Percentiles rank a stretch among this genome's conserved stretches.
These are phyloP conservation scores for Vultur gryphus DNA, from an alignment of 2,797 vertebrate genomes.

Conservation along the genomic window DNA sequence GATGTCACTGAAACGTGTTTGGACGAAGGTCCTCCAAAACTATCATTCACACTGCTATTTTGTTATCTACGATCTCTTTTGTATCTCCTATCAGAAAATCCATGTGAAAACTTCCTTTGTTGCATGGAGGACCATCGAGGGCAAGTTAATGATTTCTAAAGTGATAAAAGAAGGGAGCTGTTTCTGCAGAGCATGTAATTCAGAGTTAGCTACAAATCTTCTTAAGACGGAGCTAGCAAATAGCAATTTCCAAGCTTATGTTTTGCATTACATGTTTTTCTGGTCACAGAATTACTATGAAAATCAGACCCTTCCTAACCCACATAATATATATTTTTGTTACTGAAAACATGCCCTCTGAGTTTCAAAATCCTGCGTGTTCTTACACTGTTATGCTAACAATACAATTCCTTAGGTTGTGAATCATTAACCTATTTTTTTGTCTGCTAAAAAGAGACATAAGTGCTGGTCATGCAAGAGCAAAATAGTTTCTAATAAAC, in stretches of 20 bases:
- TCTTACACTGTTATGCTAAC: not conserved
- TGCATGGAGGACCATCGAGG: conserved; percentile 6
- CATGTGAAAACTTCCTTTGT: conserved; percentile 51
- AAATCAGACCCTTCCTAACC: not conserved
- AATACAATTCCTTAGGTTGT: not conserved
- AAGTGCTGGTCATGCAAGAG: not conserved
- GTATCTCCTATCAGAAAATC: conserved; percentile 50
- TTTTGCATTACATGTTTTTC: conserved; percentile 23
- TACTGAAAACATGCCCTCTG: not conserved
- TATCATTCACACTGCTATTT: conserved; percentile 2
- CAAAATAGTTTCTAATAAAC: not conserved
- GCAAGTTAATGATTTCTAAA: conserved; percentile 70
- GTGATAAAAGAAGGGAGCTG: conserved; percentile 39
- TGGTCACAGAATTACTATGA: conserved; percentile 42
- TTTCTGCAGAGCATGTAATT: conserved; percentile 59
- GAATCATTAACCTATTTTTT: conserved; percentile 45
- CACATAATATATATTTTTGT: not conserved
- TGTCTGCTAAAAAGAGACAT: not conserved
- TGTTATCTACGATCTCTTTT: conserved; percentile 47
- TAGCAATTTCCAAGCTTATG: conserved; percentile 53
- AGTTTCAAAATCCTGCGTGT: not conserved
- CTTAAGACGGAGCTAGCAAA: conserved; percentile 46
- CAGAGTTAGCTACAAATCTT: conserved; percentile 49
- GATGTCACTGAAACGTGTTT: not conserved
- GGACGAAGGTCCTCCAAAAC: conserved; percentile 1